These are phyloP conservation scores for Spilogale gracilis DNA, from an alignment of 2,113 vertebrate species.

Conservation along the genomic window DNA sequence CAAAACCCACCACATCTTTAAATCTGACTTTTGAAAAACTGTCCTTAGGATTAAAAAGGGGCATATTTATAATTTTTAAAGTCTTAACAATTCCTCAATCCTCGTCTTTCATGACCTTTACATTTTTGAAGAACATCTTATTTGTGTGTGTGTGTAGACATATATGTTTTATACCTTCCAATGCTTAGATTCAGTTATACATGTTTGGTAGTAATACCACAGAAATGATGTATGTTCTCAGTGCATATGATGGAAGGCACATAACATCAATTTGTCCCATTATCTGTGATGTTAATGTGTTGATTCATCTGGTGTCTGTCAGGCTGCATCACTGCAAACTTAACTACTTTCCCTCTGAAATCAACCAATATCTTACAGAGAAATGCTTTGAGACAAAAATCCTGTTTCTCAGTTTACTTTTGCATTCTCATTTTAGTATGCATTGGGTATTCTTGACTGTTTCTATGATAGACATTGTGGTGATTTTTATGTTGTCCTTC, in stretches of 20 bases:
- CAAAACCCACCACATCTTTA: neutral
- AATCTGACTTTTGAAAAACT: neutral
- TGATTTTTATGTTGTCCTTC: neutral
- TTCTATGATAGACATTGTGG: neutral
- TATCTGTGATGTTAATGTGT: neutral
- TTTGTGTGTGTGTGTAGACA: neutral
- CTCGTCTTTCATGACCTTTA: neutral
- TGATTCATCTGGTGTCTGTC: neutral
- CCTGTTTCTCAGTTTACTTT: neutral
- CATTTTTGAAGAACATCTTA: neutral
- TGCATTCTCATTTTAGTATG: neutral
- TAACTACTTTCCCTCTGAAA: constrained; percentile 14
- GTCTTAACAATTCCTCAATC: neutral
- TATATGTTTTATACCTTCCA: neutral
- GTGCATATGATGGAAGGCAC: neutral
- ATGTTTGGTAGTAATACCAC: neutral
- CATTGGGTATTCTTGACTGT: neutral
- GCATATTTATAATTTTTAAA: neutral
- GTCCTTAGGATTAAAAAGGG: neutral
- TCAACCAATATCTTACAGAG: neutral
- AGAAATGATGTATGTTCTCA: neutral
- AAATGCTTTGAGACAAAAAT: neutral
- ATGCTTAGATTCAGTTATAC: neutral
- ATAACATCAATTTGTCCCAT: neutral
- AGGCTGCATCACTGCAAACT: neutral